Evolutionary conservation across 2,113 vertebrate genomes (phyloP), one percentile per base, ranked within the genome.

Genomic region (Nibea coibor): DNA sequence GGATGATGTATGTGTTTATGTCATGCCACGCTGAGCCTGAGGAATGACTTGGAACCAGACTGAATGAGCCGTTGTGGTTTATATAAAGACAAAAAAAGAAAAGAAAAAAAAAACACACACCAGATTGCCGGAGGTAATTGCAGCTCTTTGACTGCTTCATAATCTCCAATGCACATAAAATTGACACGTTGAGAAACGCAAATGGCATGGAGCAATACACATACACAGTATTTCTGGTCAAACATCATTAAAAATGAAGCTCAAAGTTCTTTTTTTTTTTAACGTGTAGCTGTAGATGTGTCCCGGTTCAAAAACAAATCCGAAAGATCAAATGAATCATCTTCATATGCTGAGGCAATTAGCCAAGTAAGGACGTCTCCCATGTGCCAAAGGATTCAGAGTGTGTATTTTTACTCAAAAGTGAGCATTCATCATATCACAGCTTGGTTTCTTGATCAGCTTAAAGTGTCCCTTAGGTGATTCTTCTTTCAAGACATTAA

Each of bases 401-500:
- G 73, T 80, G 83, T 93, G 72, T 87, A 75, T 83, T 90, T 93
- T 86, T 75, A 83, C 83, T 85, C 58, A 80, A 81, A 84, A 87
- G 56, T 59, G 50, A 82, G 66, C 63, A 88, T 92, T 84, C 69
- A 91, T 92, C 82, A 91, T 86, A 82, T 86, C 80, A 72, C 88
- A 85, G 88, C 79, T 61, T 88, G 84, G 78, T 83, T 87, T 89
- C 81, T 80, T 72, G 80, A 93, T 88, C 88, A 85, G 85, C 81
- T 83, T 86, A 86, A 88, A 85, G 76, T 80, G 85, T 89, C 84
- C 82, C 86, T 75, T 10, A 88, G 89, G 85, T 91, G 83, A 87
- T 78, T 87, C 81, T 78, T 90, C 87, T 87, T 92, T 84, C 87
- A 87, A 89, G 78, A 79, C 83, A 91, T 92, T 89, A 88, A 91